A percentile compares a stretch with the other conserved stretches of the same genome.
Evolutionary conservation across 2,888 invertebrate species (phyloP).

Genomic region (Apodemia mormo): DNA sequence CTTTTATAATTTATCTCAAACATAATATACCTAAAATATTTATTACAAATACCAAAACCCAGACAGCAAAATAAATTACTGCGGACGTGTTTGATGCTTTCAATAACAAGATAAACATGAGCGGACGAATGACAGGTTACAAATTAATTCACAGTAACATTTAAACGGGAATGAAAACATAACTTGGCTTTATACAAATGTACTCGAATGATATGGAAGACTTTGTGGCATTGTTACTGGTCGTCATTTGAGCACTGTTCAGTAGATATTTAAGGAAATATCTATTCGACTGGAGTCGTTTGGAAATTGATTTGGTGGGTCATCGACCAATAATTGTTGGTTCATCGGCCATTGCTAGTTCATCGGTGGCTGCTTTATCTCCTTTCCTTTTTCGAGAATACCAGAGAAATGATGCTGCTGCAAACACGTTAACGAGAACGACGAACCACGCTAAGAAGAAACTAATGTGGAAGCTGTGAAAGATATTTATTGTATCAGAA

Average conservation of each 20-base stretch:
- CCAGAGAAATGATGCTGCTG: slow-evolving; percentile 88
- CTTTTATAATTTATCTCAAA: too few relatives aligned
- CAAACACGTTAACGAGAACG: slow-evolving; percentile 85
- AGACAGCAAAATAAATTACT: neutral
- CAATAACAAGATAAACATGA: slow-evolving; percentile 6
- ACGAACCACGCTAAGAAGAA: slow-evolving; percentile 90
- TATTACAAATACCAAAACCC: neutral
- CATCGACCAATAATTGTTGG: slow-evolving; percentile 89
- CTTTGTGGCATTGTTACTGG: slow-evolving; percentile 59
- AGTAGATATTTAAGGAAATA: slow-evolving; percentile 64
- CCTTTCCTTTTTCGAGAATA: slow-evolving; percentile 93
- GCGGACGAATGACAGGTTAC: neutral
- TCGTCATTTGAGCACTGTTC: slow-evolving; percentile 79
- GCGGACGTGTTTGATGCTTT: neutral
- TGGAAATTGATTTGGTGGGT: slow-evolving; percentile 52
- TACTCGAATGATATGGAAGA: slow-evolving; percentile 55
- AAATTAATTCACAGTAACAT: slow-evolving; percentile 9
- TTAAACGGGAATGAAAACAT: slow-evolving; percentile 6
- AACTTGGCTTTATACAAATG: slow-evolving; percentile 22
- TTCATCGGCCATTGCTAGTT: slow-evolving; percentile 92
- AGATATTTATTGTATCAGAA: slow-evolving; percentile 17
- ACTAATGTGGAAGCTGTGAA: slow-evolving; percentile 86
- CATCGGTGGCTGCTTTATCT: slow-evolving; percentile 90
- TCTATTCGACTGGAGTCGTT: slow-evolving; percentile 50
- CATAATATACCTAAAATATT: neutral